Evolutionary conservation across 2,888 invertebrate genomes (phyloP), one percentile per base, ranked within the genome.

Genomic region (Rhodophaea formosa): DNA sequence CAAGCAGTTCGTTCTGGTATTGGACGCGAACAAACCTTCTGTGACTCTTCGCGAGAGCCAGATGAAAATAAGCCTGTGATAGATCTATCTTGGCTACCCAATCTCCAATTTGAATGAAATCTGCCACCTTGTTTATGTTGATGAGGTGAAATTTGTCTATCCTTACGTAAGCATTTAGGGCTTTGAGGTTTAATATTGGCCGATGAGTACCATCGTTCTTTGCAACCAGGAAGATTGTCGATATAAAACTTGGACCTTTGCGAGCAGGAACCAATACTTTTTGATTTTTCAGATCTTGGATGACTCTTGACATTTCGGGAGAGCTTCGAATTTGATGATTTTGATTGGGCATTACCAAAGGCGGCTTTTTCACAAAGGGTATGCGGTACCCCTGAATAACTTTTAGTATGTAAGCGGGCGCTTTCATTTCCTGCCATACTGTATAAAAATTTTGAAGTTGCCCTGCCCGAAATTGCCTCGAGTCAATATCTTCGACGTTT

Each of bases 31-130:
- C 57, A 30, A 67, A 72, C 3, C 67, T 12, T 29, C 66, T 60
- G 63, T 71, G 70, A 14, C 47, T 14, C 8, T 16, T 46, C 0
- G 59, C 16, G 32, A 71, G 46, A 1, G 47, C 15, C 7, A 73
- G 14, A 16, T 71, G 65, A 56, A 70, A 71, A 49, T 69, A 70
- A 0, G 68, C 71, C 35, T 68, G 63, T 0, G 64, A 63, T 0
- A 68, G 45, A 45, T 71, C 70, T 14, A 71, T 44, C 56, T 71
- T 73, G 52, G 57, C 56, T 43, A 72, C 39, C 64, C 66, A 70
- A n/a, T 42, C 53, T 8, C 17, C 12, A 1, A 2, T 3, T 42
- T 53, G 53, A 3, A 53, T 3, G 17, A 53, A 53, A 23, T 53
- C 39, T 54, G 54, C 15, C 2, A 54, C 35, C 43, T 44, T 54